Base-by-base conservation (phyloP, 2,888 invertebrate species). In the Spicauda simplicius region DNA sequence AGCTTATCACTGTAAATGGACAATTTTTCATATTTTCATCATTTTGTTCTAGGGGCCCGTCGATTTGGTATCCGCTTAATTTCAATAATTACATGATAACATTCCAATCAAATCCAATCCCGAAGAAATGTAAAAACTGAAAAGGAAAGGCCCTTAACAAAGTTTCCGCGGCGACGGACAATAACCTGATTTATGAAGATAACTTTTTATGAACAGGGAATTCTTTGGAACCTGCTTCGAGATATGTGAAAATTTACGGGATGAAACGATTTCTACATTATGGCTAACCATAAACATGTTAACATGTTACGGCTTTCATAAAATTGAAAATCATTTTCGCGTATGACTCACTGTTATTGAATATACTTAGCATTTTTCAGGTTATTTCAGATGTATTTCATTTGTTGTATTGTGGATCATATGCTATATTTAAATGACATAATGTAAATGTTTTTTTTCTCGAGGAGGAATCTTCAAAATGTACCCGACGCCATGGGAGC, bases 101-200 rank as follows among this genome's bases (percentile, higher is more conserved):
- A 45, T 45, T 45, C 48, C 20, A 59, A 6, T 50, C 50, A 48
- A 37, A 37, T 37, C 37, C 37, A 37, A 8, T 37, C 12, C 37
- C 12, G 30, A 59, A 30, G 30, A 59, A 60, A 50, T 50, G 30
- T 61, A 50, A 52, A 33, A 37, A 61, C n/a, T 37, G 37, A 52
- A 61, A 50, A 60, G 37, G 25, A 16, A 62, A 18, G 12, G 37
- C 63, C 55, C 19, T 56, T 57, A 64, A 57, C 64, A 57, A 64
- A 57, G 25, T 64, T 48, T 64, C 16, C 45, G 20, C 63, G 52
- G 19, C 64, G 37, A 19, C 37, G 64, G 64, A 52, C 57, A 48
- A 56, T 48, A 64, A 64, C 33, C 60, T 61, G 57, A 64, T 64
- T 64, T 64, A 64, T 52, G 64, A 64, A 64, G 64, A 64, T 56